A percentile compares a stretch with the other conserved stretches of the same genome.
Conservation (phyloP, 2,888 invertebrate species). For the Drosophila paranaensis region DNA sequence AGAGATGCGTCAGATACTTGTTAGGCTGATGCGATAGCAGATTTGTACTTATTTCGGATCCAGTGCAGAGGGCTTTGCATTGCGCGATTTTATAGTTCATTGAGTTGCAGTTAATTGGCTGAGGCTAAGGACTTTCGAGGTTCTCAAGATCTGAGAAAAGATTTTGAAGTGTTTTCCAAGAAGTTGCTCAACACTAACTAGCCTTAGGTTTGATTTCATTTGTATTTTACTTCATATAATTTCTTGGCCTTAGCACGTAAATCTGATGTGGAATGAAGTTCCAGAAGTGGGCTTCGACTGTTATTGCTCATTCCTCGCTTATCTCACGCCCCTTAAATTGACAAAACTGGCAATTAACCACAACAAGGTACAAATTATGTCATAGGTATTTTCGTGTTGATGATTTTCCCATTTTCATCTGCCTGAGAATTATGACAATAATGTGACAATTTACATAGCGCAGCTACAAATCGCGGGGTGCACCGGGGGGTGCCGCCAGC, state of each 20-base stretch:
- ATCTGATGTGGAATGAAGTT: not conserved
- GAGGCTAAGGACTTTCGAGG: conserved; percentile 10
- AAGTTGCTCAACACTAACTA: not conserved
- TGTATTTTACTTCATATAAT: not conserved
- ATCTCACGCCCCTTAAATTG: conserved; percentile 52
- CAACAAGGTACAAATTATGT: conserved; percentile 75
- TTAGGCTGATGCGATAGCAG: conserved; percentile 38
- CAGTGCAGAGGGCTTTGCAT: conserved; percentile 49
- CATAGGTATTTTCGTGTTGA: conserved; percentile 61
- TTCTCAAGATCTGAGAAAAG: conserved; percentile 18
- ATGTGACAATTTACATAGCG: conserved; percentile 73
- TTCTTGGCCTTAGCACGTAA: not conserved
- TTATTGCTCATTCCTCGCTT: conserved; percentile 21
- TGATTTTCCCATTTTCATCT: conserved; percentile 53
- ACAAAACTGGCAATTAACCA: conserved; percentile 67
- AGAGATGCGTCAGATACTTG: conserved; percentile 45
- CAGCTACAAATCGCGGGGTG: conserved; percentile 56
- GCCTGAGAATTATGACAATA: conserved; percentile 70
- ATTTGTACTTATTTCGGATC: conserved; percentile 14
- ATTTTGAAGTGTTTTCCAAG: conserved; percentile 6
- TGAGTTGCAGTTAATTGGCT: conserved; percentile 74
- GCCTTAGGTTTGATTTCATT: not conserved
- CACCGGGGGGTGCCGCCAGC: conserved; percentile 16
- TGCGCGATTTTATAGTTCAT: conserved; percentile 75
- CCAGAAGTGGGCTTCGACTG: not conserved